These are phyloP conservation scores for Pristionchus maxplancki DNA, from an alignment of 2,888 invertebrate genomes.

Conservation along the genomic window DNA sequence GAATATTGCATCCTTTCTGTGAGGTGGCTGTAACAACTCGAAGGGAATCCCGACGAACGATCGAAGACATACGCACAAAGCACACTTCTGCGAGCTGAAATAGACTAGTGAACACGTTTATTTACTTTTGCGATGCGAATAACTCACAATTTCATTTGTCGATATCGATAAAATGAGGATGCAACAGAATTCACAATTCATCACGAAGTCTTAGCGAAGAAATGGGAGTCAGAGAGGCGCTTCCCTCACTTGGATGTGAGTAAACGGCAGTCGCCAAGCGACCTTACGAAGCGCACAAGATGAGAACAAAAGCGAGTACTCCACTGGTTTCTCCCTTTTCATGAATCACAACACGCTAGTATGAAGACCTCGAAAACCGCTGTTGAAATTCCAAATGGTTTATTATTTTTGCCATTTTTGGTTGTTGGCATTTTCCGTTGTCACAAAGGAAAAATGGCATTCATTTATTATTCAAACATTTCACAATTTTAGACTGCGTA, in stretches of 20 bases:
- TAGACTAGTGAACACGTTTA: too few species aligned
- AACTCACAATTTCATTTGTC: too few species aligned
- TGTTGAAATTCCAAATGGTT: too few species aligned
- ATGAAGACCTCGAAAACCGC: too few species aligned
- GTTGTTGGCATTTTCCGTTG: too few species aligned
- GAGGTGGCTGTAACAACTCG: background rate
- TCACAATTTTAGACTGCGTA: too few species aligned
- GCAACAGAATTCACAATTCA: background rate
- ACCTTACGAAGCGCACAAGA: background rate
- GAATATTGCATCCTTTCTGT: background rate
- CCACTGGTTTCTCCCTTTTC: background rate
- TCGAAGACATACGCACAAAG: background rate
- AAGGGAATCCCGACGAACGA: background rate
- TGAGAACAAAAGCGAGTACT: background rate
- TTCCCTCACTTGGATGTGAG: background rate
- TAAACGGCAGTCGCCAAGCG: background rate
- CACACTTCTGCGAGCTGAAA: background rate
- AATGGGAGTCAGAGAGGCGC: background rate
- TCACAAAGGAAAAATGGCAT: too few species aligned
- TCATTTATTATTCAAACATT: too few species aligned
- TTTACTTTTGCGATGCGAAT: too few species aligned
- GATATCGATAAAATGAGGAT: background rate
- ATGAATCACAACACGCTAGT: too few species aligned
- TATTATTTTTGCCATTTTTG: too few species aligned
- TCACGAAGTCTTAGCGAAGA: background rate